Base-by-base conservation (phyloP, 2,888 invertebrate genomes). In the Tricholauxania praeusta region DNA sequence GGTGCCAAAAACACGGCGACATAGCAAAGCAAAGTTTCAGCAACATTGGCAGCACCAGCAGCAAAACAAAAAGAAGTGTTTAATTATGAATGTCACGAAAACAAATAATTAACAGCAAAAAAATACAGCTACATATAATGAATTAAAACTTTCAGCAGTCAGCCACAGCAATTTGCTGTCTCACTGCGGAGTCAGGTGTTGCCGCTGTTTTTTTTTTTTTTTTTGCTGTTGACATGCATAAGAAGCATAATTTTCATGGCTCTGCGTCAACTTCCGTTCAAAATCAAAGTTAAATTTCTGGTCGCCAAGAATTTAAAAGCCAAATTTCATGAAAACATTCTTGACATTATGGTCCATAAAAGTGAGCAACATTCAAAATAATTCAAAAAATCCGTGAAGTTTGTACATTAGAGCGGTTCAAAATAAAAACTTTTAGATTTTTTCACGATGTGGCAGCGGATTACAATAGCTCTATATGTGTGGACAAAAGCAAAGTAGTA, bases 11-110 rank as follows among this genome's bases (percentile, higher is more conserved):
- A 39, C 39, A 39, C 39, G 39, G 39, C 51, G 55, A 15, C 14
- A 14, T 3, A 14, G 55, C 19, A 3, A n/a, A 19, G 12, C n/a
- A 4, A 14, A 12, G 57, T 57, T 28, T 22, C 39, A 59, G 32
- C 65, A 51, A 22, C 60, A 60, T 48, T 32, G 39, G 60, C 63
- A 59, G 49, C 51, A 73, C 62, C 48, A 73, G 48, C 52, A 48
- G 22, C n/a, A 39, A 28, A 66, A 32, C 66, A 62, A 59, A 65
- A 70, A 59, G 48, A 59, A 39, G 52, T 66, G 77, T 80, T 79
- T 80, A 80, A 80, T 80, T 80, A 79, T 78, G 77, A 78, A 77
- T 80, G 78, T 79, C 80, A 80, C 78, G 78, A 78, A 79, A 80
- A 78, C 79, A 80, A 80, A 80, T 78, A 78, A 79, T 79, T 79